These are phyloP conservation scores for Priocnemis perturbator DNA, from an alignment of 2,888 invertebrate genomes.

Conservation along the genomic window DNA sequence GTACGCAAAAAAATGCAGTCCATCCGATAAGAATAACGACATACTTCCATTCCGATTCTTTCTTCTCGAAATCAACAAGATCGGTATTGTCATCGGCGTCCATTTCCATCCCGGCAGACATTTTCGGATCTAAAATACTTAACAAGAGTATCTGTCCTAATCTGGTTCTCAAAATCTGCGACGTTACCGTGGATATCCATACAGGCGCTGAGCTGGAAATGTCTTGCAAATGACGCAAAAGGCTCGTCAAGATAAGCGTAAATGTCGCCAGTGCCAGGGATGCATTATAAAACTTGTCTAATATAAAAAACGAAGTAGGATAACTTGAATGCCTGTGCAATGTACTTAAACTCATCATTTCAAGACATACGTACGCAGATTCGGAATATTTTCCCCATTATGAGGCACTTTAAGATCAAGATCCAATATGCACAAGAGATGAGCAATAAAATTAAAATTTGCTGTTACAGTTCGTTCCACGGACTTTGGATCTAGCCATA, in stretches of 20 bases:
- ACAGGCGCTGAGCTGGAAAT: conserved; percentile 51
- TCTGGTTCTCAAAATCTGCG: conserved; percentile 57
- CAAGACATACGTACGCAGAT: conserved; percentile 50
- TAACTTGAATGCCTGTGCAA: too few relatives aligned
- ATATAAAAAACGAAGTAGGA: conserved; percentile 53
- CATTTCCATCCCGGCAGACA: conserved; percentile 55
- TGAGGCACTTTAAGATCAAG: conserved; percentile 78
- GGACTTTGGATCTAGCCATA: conserved; percentile 78
- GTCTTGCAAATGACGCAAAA: conserved; percentile 53
- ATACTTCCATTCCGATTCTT: conserved; percentile 57
- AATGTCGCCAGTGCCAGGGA: conserved; percentile 58
- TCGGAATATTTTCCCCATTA: conserved; percentile 72
- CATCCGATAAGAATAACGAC: conserved; percentile 59
- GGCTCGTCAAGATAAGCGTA: conserved; percentile 47
- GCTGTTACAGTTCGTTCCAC: conserved; percentile 78
- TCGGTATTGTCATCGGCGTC: conserved; percentile 55
- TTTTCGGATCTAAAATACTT: conserved; percentile 62
- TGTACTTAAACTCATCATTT: too few relatives aligned
- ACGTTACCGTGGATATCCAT: conserved; percentile 54
- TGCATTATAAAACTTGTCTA: conserved; percentile 53
- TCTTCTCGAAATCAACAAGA: conserved; percentile 45
- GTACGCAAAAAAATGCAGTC: conserved; percentile 56
- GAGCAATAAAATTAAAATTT: conserved; percentile 78
- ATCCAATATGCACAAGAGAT: conserved; percentile 78
- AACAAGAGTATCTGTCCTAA: conserved; percentile 62